Base-by-base conservation (phyloP, 2,113 vertebrate genomes). In the Cyanoderma ruficeps region DNA sequence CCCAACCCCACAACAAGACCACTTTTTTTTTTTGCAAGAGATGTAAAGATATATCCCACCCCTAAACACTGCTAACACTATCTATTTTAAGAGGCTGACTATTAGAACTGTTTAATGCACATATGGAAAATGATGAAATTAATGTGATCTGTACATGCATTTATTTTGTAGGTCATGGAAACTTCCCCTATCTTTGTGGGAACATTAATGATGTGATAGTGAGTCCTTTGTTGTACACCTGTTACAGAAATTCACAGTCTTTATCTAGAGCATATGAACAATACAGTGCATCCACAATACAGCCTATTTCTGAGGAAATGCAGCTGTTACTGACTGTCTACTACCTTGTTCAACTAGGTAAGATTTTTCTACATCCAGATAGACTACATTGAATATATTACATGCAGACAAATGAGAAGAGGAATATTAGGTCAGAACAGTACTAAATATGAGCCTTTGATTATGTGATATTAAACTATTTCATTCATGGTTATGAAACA, bases 301-400 rank as follows among this genome's bases (percentile, higher is more conserved):
- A 99, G 96, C 99, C 99, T 6, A 98, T 99, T 90, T 99, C 99
- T 2, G 98, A 98, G n/a, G 99, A 99, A 98, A 99, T 99, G 98
- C 99, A 99, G 97, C 98, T 99, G 8, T 97, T 99, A 35, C 98
- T 99, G 57, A 99, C 99, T 1, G 98, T 99, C 84, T 99, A 99
- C 98, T 99, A 99, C 96, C 99, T 99, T 41, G 99, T 99, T 84
- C 99, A 99, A 87, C 98, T 99, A n/a, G 99, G 99, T 99, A 94
- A 98, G 99, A 55, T 87, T 61, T 47, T 74, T 79, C 68, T 79
- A 19, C 3, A 37, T 41, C 11, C 24, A 67, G 22, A 22, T 31
- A 65, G 41, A 80, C 17, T 47, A 21, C 52, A 69, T 0, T 30
- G 12, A 65, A 49, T 78, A 6, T 59, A 47, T 83, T 67, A 24